Evolutionary conservation across 2,113 vertebrate genomes (phyloP).

Genomic region (Oreocharis arfaki): DNA sequence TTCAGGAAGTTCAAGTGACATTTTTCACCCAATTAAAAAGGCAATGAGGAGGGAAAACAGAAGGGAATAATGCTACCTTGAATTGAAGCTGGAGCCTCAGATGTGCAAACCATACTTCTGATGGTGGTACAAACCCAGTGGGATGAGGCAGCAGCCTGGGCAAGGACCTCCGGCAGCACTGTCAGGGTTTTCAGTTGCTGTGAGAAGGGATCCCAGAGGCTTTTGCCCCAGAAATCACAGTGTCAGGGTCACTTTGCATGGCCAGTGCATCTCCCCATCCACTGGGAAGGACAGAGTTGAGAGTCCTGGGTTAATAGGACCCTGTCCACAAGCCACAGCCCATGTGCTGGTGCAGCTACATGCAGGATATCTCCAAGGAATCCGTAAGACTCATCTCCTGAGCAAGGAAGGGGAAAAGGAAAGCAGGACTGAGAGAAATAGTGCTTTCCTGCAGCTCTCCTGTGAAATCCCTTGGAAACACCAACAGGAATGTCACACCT

Average conservation of each 20-base stretch:
- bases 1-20: background rate
- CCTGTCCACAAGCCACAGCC: background rate
- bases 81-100: background rate
- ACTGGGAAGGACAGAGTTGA: background rate
- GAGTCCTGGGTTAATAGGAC: background rate
- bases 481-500: background rate
- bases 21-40: background rate
- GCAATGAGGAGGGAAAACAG: background rate
- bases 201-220: background rate
- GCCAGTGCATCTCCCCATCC: background rate
- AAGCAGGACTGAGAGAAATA: background rate
- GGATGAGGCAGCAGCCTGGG: background rate
- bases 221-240: background rate
- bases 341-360: background rate
- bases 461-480: background rate
- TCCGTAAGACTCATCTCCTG: background rate
- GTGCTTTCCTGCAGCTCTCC: background rate
- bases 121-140: rapidly evolving
- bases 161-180: background rate
- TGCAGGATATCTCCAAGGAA: background rate
- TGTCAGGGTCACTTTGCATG: background rate
- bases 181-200: background rate
- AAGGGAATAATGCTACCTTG: background rate
- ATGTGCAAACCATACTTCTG: background rate
- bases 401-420: background rate